Percentiles rank a stretch among this genome's conserved stretches.
Evolutionary conservation across 2,113 vertebrate species (phyloP).

Genomic region (Barbus barbus): DNA sequence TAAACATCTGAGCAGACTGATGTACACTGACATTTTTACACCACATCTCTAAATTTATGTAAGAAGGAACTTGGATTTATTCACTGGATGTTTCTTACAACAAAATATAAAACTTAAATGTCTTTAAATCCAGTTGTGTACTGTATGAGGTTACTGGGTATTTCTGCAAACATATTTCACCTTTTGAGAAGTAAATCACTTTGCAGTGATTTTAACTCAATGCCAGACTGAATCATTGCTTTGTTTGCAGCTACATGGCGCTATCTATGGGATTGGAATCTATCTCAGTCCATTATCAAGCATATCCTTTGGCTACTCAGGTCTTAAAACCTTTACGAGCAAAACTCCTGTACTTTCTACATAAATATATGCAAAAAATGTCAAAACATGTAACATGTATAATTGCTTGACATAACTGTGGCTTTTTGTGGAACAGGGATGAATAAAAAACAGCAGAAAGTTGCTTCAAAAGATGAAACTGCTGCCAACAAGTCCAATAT

Average conservation of each 20-base stretch:
- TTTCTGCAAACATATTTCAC: not conserved
- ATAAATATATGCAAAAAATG: not conserved
- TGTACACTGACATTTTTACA: not conserved
- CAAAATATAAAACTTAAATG: not conserved
- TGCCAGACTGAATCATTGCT: not conserved
- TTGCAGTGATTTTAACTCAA: not conserved
- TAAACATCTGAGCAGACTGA: not conserved
- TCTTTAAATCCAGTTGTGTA: not conserved
- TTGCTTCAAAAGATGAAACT: conserved; percentile 85
- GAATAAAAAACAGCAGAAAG: conserved; percentile 91
- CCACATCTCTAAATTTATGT: not conserved
- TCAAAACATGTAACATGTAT: not conserved
- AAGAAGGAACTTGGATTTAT: not conserved
- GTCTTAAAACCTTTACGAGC: conserved; percentile 59
- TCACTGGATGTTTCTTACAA: not conserved
- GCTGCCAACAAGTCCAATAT: conserved; percentile 83
- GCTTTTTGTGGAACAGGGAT: conserved; percentile 76
- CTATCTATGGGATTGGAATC: conserved; percentile 91
- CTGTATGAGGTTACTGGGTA: not conserved
- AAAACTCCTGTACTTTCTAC: not conserved
- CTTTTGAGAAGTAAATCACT: not conserved
- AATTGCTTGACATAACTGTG: not conserved
- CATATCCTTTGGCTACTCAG: conserved; percentile 96
- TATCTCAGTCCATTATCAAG: conserved; percentile 93
- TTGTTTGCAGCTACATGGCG: conserved; percentile 83